Base-by-base conservation (phyloP, 2,113 vertebrate genomes). In the Paedocypris sp. region DNA sequence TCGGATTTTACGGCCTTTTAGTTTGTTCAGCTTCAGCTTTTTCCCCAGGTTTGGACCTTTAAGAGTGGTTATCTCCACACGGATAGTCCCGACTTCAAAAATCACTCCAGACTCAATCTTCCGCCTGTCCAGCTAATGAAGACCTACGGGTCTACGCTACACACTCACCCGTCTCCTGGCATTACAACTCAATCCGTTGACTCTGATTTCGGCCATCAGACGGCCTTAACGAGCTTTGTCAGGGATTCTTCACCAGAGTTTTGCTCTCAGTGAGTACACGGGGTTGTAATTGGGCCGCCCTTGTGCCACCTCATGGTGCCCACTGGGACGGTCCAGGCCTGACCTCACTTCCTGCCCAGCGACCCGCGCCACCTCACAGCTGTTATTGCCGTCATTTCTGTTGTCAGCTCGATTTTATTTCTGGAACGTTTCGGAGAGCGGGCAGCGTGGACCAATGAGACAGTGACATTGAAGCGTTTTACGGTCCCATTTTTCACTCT, bases 321-420 rank as follows among this genome's bases (percentile, higher is more conserved):
- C 52, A 28, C 4, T 42, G 36, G 36, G 26, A 26, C 28, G n/a
- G 3, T 48, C 51, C 39, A 38, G 36, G 16, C 36, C 33, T 68
- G 52, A 56, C 53, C 46, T 62, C 35, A 45, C 36, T 50, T 50
- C 45, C 42, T 49, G 22, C 15, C 49, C 26, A 62, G 49, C 26
- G 58, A 58, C 54, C 31, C 2, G 15, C 35, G 50, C n/a, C 39
- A 19, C 32, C 19, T 13, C 31, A 16, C 13, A 13, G 31, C 26
- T 31, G 20, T 69, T 52, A 64, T 26, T 38, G 32, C 22, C 9
- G 29, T 47, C 36, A 35, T 46, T 54, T 54, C 31, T 39, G 32
- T 46, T 33, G 13, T 41, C 54, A 62, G 51, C 43, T 60, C 48
- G 64, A 43, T 13, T 64, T 67, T 49, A 64, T 71, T 64, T 64